Evolutionary conservation across 2,113 vertebrate genomes (phyloP).

Genomic region (Indicator indicator): DNA sequence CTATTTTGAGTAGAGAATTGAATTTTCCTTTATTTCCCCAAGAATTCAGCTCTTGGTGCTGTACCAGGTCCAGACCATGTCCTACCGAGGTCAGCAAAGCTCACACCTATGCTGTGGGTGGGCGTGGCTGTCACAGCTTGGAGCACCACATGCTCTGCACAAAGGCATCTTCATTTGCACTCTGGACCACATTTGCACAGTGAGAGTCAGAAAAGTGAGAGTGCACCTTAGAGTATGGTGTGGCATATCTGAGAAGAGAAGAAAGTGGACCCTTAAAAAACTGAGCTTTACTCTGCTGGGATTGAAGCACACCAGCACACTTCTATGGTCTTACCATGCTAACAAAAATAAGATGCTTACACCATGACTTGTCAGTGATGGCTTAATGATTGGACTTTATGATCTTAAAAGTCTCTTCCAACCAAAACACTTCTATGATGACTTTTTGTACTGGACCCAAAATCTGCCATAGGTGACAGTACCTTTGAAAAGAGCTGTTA

Average conservation of each 20-base stretch:
- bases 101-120: neutral
- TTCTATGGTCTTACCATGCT: neutral
- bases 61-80: neutral
- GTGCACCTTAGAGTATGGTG: neutral
- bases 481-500: neutral
- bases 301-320: neutral
- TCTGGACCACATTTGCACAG: neutral
- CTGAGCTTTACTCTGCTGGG: neutral
- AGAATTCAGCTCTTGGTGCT: neutral
- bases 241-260: neutral
- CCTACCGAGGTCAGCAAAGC: neutral
- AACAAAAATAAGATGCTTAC: neutral
- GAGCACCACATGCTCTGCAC: neutral
- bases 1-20: neutral
- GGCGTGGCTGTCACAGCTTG: neutral
- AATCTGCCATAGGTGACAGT: neutral
- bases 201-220: neutral
- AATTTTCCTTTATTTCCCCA: neutral
- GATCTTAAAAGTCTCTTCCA: neutral
- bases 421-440: neutral
- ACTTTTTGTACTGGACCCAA: neutral
- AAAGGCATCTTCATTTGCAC: neutral
- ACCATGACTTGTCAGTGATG: neutral
- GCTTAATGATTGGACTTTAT: neutral
- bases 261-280: neutral